These are phyloP conservation scores for Hymenochirus boettgeri DNA, from an alignment of 2,113 vertebrate genomes.

Conservation along the genomic window DNA sequence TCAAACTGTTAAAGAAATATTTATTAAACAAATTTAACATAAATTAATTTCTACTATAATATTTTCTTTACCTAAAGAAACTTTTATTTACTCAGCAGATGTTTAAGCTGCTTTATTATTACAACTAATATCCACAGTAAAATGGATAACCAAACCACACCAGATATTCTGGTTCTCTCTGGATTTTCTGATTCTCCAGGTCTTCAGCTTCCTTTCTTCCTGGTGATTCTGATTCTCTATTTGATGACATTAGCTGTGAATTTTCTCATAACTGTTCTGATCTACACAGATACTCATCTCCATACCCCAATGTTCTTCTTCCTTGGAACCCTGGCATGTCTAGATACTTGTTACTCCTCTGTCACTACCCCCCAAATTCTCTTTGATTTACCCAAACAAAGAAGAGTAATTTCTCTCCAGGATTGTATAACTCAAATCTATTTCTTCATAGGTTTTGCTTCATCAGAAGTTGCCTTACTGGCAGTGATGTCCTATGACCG, in stretches of 20 bases:
- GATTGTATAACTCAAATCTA: constrained; percentile 37
- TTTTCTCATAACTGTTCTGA: constrained; percentile 36
- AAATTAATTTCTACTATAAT: too few relatives aligned
- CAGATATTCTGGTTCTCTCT: too few relatives aligned
- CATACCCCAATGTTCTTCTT: constrained; percentile 49
- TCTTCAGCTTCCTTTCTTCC: constrained; percentile 24
- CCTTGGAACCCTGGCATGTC: constrained; percentile 43
- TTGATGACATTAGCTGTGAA: constrained; percentile 31
- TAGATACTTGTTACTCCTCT: constrained; percentile 46
- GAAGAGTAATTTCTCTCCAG: constrained; percentile 35
- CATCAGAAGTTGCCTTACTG: constrained; percentile 38
- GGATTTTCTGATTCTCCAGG: too few relatives aligned
- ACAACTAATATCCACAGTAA: too few relatives aligned
- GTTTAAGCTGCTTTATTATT: too few relatives aligned
- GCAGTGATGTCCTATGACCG: constrained; percentile 44
- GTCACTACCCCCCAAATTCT: constrained; percentile 45
- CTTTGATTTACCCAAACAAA: constrained; percentile 9
- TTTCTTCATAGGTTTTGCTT: constrained; percentile 14
- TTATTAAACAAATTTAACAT: too few relatives aligned
- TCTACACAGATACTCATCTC: constrained; percentile 15
- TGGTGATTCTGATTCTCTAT: constrained; percentile 39
- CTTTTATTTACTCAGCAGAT: too few relatives aligned
- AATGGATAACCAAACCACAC: too few relatives aligned
- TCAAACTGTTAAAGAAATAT: too few relatives aligned
- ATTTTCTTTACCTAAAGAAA: too few relatives aligned